Conservation (phyloP, 2,888 invertebrate species). For the Lamellibrachia columna region DNA sequence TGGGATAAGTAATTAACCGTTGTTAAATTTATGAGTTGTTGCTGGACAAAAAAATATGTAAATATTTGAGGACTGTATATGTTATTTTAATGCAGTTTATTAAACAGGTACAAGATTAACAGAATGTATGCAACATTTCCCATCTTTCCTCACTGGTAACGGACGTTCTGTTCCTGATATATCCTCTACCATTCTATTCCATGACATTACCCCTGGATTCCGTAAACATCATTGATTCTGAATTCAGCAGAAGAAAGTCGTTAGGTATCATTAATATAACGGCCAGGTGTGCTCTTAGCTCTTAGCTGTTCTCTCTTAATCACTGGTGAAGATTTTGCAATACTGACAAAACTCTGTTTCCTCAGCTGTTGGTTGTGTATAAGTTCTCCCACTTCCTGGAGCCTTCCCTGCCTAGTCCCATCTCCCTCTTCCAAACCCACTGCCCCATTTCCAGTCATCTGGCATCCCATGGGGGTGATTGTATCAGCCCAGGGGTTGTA, state of each 20-base stretch:
- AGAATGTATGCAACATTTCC: neutral
- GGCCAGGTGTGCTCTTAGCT: neutral
- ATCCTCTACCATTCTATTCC: neutral
- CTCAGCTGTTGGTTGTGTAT: slow-evolving; percentile 1
- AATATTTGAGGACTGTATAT: neutral
- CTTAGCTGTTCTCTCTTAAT: neutral
- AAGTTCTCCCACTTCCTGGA: neutral
- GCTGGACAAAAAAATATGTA: neutral
- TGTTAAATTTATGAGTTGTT: neutral
- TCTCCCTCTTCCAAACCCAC: neutral
- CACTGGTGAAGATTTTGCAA: neutral
- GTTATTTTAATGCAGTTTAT: neutral
- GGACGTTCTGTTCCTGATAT: neutral
- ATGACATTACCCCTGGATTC: neutral
- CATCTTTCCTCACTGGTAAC: neutral
- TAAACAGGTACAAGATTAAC: neutral
- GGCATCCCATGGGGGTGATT: slow-evolving; percentile 12
- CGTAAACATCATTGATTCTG: neutral
- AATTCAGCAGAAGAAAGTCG: neutral
- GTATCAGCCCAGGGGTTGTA: neutral
- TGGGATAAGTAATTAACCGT: neutral
- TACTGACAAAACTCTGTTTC: neutral
- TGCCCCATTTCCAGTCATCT: neutral
- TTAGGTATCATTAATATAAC: neutral
- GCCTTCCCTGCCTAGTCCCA: neutral